A percentile compares a stretch with the other conserved stretches of the same genome.
phyloP scores from a whole-genome alignment of 2,888 invertebrate species.

The Cephus spinipes region DNA sequence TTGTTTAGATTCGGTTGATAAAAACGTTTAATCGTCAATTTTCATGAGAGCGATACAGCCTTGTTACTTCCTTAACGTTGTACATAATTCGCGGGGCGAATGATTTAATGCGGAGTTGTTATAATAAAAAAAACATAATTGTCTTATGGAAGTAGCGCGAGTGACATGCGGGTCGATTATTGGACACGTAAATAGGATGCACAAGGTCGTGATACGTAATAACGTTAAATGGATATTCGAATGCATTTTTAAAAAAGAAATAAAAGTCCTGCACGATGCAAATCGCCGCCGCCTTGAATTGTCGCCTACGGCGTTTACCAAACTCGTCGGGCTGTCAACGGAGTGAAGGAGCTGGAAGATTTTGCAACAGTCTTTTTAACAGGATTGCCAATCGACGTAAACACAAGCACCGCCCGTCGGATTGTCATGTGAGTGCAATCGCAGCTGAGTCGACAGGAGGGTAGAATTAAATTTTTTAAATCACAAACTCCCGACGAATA shows the following conservation, averaged over 20 bases:
- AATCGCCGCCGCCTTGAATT: constrained; percentile 27
- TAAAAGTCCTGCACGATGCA: neutral
- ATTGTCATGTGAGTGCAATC: neutral
- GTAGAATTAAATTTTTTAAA: neutral
- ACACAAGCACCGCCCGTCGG: neutral
- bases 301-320: constrained; percentile 27
- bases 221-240: constrained; percentile 28
- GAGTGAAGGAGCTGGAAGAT: neutral
- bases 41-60: neutral
- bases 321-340: neutral
- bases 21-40: neutral
- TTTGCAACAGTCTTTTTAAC: neutral
- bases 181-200: constrained; percentile 40
- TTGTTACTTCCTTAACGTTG: neutral
- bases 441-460: neutral
- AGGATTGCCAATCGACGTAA: neutral
- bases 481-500: neutral
- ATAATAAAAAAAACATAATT: neutral
- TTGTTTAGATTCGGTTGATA: neutral
- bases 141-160: neutral
- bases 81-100: neutral
- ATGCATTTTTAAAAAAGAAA: constrained; percentile 14
- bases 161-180: neutral
- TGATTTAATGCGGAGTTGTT: neutral
- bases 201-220: constrained; percentile 22